Evolutionary conservation across 2,888 invertebrate species (phyloP).

Genomic region (Saturnia pavonia): DNA sequence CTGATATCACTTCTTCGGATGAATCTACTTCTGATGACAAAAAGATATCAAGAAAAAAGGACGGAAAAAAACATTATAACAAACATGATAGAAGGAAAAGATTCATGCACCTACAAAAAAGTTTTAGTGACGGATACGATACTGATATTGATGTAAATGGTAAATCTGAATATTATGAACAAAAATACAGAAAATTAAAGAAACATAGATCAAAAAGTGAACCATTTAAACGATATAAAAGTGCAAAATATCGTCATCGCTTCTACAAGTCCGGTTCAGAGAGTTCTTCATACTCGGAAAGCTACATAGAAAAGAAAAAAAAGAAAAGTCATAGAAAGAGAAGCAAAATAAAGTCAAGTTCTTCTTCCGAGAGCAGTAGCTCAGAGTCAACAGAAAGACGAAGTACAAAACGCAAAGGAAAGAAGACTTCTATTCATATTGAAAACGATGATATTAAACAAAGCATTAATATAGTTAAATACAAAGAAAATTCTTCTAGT

Average conservation of each 20-base stretch:
- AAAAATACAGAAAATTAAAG: conserved; percentile 53
- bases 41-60: conserved; percentile 47
- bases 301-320: conserved; percentile 62
- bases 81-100: conserved; percentile 64
- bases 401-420: conserved; percentile 68
- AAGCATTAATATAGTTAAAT: conserved; percentile 74
- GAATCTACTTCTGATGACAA: conserved; percentile 74
- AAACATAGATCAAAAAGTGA: conserved; percentile 77
- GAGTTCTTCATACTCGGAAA: conserved; percentile 62
- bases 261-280: conserved; percentile 61
- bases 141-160: conserved; percentile 61
- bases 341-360: conserved; percentile 65
- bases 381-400: conserved; percentile 71
- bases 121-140: conserved; percentile 79
- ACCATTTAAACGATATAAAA: conserved; percentile 62
- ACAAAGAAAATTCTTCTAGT: conserved; percentile 45
- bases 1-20: conserved; percentile 63
- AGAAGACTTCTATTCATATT: conserved; percentile 75
- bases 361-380: conserved; percentile 70
- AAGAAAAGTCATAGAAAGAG: conserved; percentile 70
- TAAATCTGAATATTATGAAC: conserved; percentile 48
- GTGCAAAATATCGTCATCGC: conserved; percentile 52
- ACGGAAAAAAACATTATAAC: conserved; percentile 52
- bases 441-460: conserved; percentile 72
- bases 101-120: conserved; percentile 63